Evolutionary conservation across 1,140 invertebrate genomes (phyloP).

Genomic region (Drosophila ironensis): DNA sequence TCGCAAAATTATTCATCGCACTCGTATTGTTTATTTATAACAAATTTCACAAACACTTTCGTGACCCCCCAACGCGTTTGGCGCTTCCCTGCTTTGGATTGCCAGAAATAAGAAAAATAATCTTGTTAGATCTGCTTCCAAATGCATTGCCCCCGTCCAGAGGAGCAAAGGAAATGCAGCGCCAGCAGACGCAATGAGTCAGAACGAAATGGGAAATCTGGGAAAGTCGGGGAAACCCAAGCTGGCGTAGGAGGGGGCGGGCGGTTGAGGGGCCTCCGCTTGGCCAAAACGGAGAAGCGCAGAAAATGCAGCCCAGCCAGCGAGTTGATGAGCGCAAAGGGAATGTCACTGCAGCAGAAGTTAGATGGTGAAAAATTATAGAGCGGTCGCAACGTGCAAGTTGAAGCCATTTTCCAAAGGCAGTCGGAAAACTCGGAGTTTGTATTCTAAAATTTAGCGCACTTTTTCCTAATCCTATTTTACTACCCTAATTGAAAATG

Average conservation of each 20-base stretch:
- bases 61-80: no score
- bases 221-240: neutral
- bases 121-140: slow-evolving; percentile 60
- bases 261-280: neutral
- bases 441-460: no score
- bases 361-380: slow-evolving; percentile 8
- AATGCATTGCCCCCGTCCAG: slow-evolving; percentile 54
- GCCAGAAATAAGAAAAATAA: slow-evolving; percentile 48
- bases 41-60: no score
- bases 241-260: no score
- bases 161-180: slow-evolving; percentile 7
- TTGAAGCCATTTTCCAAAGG: neutral
- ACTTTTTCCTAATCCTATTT: no score
- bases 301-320: slow-evolving; percentile 42
- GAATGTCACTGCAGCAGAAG: slow-evolving; percentile 34
- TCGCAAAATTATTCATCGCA: no score
- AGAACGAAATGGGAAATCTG: slow-evolving; percentile 23
- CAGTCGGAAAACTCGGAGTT: neutral
- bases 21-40: no score
- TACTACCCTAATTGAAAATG: no score
- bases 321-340: slow-evolving; percentile 54
- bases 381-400: neutral
- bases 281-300: slow-evolving; percentile 53
- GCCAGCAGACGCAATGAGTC: slow-evolving; percentile 40
- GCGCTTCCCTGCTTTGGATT: slow-evolving; percentile 1